A percentile compares a stretch with the other conserved stretches of the same genome.
Evolutionary conservation across 2,797 vertebrate species (phyloP).

Genomic region (Platalea minor): DNA sequence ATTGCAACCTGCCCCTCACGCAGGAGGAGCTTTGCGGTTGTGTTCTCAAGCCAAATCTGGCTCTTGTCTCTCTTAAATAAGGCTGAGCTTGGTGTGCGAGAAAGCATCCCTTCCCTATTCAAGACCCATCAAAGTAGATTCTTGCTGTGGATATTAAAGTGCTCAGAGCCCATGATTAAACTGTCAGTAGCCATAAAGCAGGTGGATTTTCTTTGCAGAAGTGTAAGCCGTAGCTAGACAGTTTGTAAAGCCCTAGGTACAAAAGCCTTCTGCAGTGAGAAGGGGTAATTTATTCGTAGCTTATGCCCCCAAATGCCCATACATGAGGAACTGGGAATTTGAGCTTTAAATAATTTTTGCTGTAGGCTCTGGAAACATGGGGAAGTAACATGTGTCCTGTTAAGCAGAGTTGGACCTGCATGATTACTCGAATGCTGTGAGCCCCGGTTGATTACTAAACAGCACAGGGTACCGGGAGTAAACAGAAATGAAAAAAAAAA

Average conservation of each 20-base stretch:
- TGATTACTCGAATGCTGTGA: background rate
- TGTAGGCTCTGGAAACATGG: background rate
- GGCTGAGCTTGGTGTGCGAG: background rate
- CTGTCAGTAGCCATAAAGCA: background rate
- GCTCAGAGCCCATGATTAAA: background rate
- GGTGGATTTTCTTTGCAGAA: background rate
- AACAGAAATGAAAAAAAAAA: background rate
- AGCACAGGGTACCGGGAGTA: background rate
- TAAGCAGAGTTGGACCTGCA: background rate
- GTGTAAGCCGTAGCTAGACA: background rate
- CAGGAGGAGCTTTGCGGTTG: background rate
- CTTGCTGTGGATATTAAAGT: background rate
- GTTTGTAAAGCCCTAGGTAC: background rate
- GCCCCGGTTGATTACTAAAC: accelerated
- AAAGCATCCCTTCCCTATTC: background rate
- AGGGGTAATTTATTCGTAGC: background rate
- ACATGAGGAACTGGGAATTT: background rate
- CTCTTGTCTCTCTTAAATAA: background rate
- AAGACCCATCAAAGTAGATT: background rate
- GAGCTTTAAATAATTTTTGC: background rate
- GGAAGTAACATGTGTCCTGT: background rate
- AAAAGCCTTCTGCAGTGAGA: background rate
- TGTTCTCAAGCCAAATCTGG: background rate
- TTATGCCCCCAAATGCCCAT: background rate
- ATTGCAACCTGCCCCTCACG: background rate